Evolutionary conservation across 2,888 invertebrate genomes (phyloP), one percentile per base, ranked within the genome.

Genomic region (Acanthococcus lagerstroemiae): DNA sequence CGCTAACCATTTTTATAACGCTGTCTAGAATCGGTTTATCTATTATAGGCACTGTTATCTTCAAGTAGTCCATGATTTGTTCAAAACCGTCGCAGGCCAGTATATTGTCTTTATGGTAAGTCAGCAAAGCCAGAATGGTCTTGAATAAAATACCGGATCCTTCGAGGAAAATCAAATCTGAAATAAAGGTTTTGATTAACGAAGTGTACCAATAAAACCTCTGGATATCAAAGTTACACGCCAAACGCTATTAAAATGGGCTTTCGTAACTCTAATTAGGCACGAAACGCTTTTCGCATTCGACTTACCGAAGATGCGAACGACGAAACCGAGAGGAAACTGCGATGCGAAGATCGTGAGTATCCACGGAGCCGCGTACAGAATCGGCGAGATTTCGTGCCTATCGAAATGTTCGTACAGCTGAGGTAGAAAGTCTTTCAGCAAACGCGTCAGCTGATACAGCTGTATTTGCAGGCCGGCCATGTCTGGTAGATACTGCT

Each of bases 311-410:
- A 95, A 93, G 0, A 95, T 90, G 71, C 95, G 82, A 0, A 93
- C 89, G 21, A 95, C 95, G 77, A 96, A 95, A 1, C 95, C 95
- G 21, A 96, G 78, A 0, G 95, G 94, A 76, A 96, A 96, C 77
- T 95, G 95, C 61, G 95, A 95, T 48, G 96, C 94, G 78, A 96
- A 96, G 37, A 94, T 79, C 0, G 96, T 96, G 3, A 96, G 81
- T 74, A 96, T 86, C 96, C 96, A 96, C 0, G 96, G 95, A 0
- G 96, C 95, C 0, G 95, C 95, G 76, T 95, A 96, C 4, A 96
- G 78, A 0, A 95, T 94, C 0, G 95, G 95, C 0, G 91, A 87
- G 5, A 96, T 90, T 77, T 96, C 95, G 74, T 94, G 84, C 15
- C 83, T 79, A 72, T 90, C 89, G 70, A 95, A 82, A 77, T 94